These are phyloP conservation scores for Tenthredo livida DNA, from an alignment of 2,888 invertebrate species.

Conservation along the genomic window DNA sequence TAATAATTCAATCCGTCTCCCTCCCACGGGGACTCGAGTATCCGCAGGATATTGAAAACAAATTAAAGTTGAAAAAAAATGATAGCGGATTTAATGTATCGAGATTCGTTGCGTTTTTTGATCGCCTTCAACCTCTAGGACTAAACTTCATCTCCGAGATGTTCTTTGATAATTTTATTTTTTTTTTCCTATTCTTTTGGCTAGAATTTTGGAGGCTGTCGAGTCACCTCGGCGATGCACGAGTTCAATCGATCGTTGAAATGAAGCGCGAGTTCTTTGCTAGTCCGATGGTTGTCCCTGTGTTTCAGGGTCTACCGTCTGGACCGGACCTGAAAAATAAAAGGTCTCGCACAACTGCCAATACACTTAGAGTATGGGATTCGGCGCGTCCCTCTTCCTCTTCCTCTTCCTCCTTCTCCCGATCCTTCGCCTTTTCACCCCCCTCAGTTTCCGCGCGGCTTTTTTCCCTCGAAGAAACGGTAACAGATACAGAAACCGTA, in stretches of 20 bases:
- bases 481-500: constrained; percentile 45
- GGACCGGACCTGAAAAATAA: constrained; percentile 63
- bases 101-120: no score
- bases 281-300: constrained; percentile 8
- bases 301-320: constrained; percentile 31
- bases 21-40: background rate
- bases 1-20: background rate
- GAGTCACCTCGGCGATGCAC: background rate
- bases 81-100: background rate
- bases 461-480: background rate
- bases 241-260: constrained; percentile 6
- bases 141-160: no score
- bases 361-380: constrained; percentile 67
- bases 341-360: constrained; percentile 69
- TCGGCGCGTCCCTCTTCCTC: constrained; percentile 16
- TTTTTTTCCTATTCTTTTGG: background rate
- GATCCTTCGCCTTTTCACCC: constrained; percentile 31
- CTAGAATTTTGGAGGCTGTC: background rate
- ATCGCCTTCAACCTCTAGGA: no score
- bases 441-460: background rate
- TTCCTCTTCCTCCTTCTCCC: constrained; percentile 29
- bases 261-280: background rate
- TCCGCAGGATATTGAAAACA: background rate
- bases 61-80: background rate
- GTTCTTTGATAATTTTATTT: no score